Percentiles rank a stretch among this genome's conserved stretches.
These are phyloP conservation scores for Amblyopsis hoosieri DNA, from an alignment of 2,797 vertebrate species.

Conservation along the genomic window DNA sequence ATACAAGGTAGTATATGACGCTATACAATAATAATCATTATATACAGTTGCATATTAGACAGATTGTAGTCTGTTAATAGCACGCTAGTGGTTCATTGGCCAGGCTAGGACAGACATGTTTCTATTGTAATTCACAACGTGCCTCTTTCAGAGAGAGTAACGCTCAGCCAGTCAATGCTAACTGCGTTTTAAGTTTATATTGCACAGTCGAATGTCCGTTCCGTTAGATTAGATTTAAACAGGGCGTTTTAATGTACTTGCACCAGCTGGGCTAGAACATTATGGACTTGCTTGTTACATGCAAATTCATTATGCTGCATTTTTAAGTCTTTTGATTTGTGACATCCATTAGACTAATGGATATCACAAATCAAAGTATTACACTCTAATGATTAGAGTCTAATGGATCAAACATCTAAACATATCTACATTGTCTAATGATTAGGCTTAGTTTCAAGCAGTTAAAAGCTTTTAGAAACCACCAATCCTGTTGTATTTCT, in stretches of 20 bases:
- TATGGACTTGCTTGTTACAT: background rate
- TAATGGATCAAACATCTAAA: no score
- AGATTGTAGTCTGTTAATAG: no score
- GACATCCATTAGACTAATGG: background rate
- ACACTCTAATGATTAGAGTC: background rate
- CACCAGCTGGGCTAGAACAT: background rate
- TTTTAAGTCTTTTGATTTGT: background rate
- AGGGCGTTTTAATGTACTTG: background rate
- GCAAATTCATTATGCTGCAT: background rate
- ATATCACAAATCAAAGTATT: no score
- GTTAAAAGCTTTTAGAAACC: background rate
- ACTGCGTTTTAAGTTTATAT: background rate
- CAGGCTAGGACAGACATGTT: no score
- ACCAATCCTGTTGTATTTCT: conserved; percentile 2
- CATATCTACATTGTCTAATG: no score
- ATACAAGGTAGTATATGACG: background rate
- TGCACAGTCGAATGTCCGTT: background rate
- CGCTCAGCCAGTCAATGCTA: background rate
- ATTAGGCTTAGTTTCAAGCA: background rate
- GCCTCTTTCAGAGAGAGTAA: background rate
- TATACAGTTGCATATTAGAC: no score
- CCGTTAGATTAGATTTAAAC: background rate
- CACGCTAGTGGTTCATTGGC: no score
- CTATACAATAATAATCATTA: background rate
- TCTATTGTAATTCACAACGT: no score